Base-by-base conservation (phyloP, 1,140 invertebrate genomes). In the Zaprionus gabonicus region DNA sequence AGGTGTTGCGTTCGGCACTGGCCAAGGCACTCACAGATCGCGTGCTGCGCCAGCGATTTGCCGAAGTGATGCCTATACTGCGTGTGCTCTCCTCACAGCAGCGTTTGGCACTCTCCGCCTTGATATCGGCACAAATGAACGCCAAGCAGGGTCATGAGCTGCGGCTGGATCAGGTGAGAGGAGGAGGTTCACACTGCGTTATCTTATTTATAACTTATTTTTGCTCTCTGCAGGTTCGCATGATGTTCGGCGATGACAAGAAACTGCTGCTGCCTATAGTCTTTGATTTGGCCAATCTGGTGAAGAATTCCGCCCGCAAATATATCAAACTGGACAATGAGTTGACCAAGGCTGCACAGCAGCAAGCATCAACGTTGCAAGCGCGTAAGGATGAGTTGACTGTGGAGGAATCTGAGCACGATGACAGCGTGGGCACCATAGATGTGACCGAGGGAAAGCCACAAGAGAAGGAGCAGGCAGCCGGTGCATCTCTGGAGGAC, bases 181-280 rank as follows among this genome's bases (percentile, higher is more conserved):
- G 34, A 0, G 27, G 6, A 4, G 4, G 4, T 6, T 4, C 10
- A 13, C 7, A 10, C 13, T 3, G 31, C 9, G 20, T 27, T 12
- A 38, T 13, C 13, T 25, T n/a, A 0, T 34, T 4, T 28, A n/a
- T 0, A 15, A n/a, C 59, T 20, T 34, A 23, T 4, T 17, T 7
- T 36, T 3, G n/a, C 1, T 38, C 10, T 12, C 10, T 20, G 10
- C 56, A 95, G 93, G 93, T 95, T 55, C 94, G 93, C 83, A 93
- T 94, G 75, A 93, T 95, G 92, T 94, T 95, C 80, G 94, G 93
- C 62, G 94, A 94, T 70, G 93, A 94, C 57, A 93, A 94, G 41
- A 94, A 95, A 23, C 91, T 95, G 2, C 93, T 95, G 91, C 80
- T 96, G 44, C 95, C 95, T 25, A 95, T 95, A 69, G 93, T 95